These are phyloP conservation scores for Chaitophorus viminalis DNA, from an alignment of 2,888 invertebrate species.

Conservation along the genomic window DNA sequence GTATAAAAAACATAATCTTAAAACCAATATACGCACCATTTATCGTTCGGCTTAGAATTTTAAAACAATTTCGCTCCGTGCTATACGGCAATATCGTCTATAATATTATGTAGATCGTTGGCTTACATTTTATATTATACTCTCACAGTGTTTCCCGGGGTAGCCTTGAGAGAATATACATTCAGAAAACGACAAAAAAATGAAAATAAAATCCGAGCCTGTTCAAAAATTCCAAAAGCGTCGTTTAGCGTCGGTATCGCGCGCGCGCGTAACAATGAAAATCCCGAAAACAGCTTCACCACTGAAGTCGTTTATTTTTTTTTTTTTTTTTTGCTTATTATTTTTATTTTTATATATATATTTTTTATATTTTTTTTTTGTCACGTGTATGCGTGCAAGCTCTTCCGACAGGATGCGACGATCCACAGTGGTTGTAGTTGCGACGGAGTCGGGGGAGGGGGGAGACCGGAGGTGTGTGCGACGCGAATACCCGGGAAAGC, in stretches of 20 bases:
- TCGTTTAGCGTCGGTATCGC: constrained; percentile 29
- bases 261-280: constrained; percentile 31
- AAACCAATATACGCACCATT: too few relatives aligned
- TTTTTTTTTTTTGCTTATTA: not conserved
- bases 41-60: too few relatives aligned
- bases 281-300: not conserved
- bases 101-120: too few relatives aligned
- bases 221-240: constrained; percentile 51
- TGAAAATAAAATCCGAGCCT: not conserved
- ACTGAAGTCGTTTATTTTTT: constrained; percentile 6
- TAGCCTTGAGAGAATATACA: not conserved
- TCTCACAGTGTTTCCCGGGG: not conserved
- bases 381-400: constrained; percentile 6
- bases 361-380: constrained; percentile 7
- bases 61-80: too few relatives aligned
- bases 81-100: too few relatives aligned
- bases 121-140: too few relatives aligned
- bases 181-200: not conserved
- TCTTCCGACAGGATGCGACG: constrained; percentile 4
- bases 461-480: not conserved
- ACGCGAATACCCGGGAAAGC: constrained; percentile 34
- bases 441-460: not conserved
- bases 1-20: too few relatives aligned
- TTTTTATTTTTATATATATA: not conserved
- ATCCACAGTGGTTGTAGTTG: not conserved